Evolutionary conservation across 2,113 vertebrate genomes (phyloP).

Genomic region (Ondatra zibethicus): DNA sequence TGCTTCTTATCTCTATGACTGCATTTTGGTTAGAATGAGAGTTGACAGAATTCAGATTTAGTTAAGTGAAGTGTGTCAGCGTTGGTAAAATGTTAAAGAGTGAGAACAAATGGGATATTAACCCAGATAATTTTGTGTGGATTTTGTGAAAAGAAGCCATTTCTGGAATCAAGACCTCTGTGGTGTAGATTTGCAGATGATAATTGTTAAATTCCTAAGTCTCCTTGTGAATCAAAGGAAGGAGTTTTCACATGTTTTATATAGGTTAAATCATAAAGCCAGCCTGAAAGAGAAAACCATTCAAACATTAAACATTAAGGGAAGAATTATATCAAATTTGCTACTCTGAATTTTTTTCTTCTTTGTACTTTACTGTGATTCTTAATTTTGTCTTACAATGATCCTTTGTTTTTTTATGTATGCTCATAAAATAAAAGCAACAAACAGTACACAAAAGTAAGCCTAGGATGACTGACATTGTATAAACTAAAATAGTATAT

Average conservation of each 20-base stretch:
- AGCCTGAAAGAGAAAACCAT: not conserved
- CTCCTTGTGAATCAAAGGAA: slow-evolving; percentile 52
- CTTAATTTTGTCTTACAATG: not conserved
- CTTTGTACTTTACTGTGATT: slow-evolving; percentile 8
- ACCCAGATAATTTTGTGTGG: slow-evolving; percentile 42
- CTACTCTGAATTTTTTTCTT: not conserved
- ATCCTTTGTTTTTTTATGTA: not conserved
- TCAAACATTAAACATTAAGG: not conserved
- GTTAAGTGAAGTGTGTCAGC: slow-evolving; percentile 72
- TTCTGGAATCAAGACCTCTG: slow-evolving; percentile 58
- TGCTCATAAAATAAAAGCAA: not conserved
- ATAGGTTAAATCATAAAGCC: slow-evolving; percentile 65
- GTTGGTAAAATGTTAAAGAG: slow-evolving; percentile 74
- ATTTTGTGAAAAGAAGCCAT: slow-evolving; percentile 52
- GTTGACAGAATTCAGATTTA: slow-evolving; percentile 84
- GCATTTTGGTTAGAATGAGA: slow-evolving; percentile 77
- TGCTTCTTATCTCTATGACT: slow-evolving; percentile 79
- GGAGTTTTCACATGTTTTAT: slow-evolving; percentile 68
- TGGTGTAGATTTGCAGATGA: slow-evolving; percentile 50
- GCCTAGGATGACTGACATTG: not conserved
- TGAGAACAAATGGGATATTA: slow-evolving; percentile 55
- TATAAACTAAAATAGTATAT: not conserved
- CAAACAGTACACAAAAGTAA: not conserved
- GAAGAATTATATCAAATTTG: not conserved
- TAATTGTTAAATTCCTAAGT: slow-evolving; percentile 73